These are phyloP conservation scores for Agrilus planipennis DNA, from an alignment of 1,140 invertebrate genomes.

Conservation along the genomic window DNA sequence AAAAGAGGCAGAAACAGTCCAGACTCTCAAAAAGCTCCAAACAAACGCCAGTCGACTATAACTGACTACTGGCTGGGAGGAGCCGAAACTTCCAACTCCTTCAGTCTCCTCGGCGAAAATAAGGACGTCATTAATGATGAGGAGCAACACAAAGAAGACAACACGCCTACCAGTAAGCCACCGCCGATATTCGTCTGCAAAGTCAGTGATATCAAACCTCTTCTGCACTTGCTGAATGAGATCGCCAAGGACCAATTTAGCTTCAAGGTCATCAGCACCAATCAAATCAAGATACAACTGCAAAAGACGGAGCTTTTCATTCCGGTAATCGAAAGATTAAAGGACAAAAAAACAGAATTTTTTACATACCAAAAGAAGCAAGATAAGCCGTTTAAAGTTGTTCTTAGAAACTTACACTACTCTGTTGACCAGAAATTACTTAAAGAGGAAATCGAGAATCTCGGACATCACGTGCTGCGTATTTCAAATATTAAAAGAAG, in stretches of 20 bases:
- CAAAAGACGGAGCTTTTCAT: background rate
- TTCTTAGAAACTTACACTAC: constrained; percentile 4
- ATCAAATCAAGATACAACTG: background rate
- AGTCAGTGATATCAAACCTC: constrained; percentile 1
- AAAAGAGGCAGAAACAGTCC: background rate
- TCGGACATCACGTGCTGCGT: background rate
- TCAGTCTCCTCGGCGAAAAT: background rate
- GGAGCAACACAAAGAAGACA: background rate
- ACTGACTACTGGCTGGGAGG: constrained; percentile 1
- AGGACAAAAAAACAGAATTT: constrained; percentile 3
- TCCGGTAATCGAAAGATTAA: background rate
- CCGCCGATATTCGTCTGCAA: background rate
- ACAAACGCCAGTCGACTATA: background rate
- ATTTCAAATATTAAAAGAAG: constrained; percentile 5
- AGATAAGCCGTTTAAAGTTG: background rate
- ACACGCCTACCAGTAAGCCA: background rate
- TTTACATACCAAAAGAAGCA: constrained; percentile 1
- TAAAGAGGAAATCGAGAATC: background rate
- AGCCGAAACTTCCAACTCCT: background rate
- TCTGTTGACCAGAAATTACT: background rate
- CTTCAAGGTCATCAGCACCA: background rate
- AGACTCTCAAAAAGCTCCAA: background rate
- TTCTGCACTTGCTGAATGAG: background rate
- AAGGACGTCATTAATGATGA: background rate
- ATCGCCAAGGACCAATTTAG: background rate